A percentile compares a stretch with the other conserved stretches of the same genome.
phyloP scores from a whole-genome alignment of 2,797 vertebrate genomes.

The Crenichthys baileyi region DNA sequence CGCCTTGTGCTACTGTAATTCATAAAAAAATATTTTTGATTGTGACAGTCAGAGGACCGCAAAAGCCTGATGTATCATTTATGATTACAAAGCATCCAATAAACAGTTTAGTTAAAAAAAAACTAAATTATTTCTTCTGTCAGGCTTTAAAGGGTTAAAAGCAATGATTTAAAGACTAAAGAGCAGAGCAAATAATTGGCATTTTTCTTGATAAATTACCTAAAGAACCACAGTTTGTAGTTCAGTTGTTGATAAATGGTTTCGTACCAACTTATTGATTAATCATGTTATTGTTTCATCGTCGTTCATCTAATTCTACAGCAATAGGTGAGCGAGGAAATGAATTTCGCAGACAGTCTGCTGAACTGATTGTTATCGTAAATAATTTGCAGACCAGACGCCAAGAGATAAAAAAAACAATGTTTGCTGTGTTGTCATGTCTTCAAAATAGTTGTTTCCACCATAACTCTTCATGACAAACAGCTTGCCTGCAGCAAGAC shows the following conservation, averaged over 20 bases:
- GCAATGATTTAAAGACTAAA: constrained; percentile 13
- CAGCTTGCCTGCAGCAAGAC: constrained; percentile 61
- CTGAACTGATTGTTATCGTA: constrained; percentile 3
- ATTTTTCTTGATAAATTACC: constrained; percentile 8
- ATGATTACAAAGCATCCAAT: background rate
- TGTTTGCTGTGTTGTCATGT: constrained; percentile 30
- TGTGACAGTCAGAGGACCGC: background rate
- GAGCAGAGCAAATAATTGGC: background rate
- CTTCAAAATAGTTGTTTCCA: constrained; percentile 44
- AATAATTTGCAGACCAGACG: constrained; percentile 10
- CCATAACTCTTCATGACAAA: constrained; percentile 60
- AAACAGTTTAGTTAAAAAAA: background rate
- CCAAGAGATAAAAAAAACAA: background rate
- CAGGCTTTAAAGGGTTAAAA: background rate
- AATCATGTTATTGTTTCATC: constrained; percentile 1
- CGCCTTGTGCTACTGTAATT: no score
- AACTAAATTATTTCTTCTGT: background rate
- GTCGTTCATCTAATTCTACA: background rate
- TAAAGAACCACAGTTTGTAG: background rate
- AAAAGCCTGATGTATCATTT: background rate
- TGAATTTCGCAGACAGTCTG: background rate
- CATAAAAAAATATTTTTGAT: no score
- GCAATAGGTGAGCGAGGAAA: background rate
- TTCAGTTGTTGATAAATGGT: constrained; percentile 4
- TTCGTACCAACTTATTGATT: background rate